Percentiles rank a stretch among this genome's conserved stretches.
These are phyloP conservation scores for Nymphalis c-album DNA, from an alignment of 2,888 invertebrate genomes.

Conservation along the genomic window DNA sequence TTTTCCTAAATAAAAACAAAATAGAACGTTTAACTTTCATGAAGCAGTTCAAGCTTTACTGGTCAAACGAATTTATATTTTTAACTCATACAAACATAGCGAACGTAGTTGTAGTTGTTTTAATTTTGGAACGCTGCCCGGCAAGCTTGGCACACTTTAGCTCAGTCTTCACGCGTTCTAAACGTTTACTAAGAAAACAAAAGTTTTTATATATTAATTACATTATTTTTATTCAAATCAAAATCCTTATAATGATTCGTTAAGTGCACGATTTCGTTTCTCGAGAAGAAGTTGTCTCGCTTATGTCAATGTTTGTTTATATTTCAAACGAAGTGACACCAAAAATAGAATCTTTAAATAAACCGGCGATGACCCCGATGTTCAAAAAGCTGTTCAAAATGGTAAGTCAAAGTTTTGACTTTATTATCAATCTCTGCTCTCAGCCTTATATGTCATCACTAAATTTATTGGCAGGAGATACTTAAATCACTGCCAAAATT, in stretches of 20 bases:
- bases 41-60: slow-evolving; percentile 26
- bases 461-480: slow-evolving; percentile 66
- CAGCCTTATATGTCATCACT: slow-evolving; percentile 54
- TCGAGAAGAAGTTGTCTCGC: not conserved
- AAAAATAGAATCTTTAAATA: slow-evolving; percentile 79
- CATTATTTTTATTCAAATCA: not conserved
- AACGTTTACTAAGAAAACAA: slow-evolving; percentile 56
- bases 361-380: slow-evolving; percentile 66
- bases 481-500: slow-evolving; percentile 60
- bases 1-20: not conserved
- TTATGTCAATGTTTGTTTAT: slow-evolving; percentile 59
- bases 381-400: slow-evolving; percentile 58
- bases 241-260: slow-evolving; percentile 3
- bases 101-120: slow-evolving; percentile 62
- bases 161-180: slow-evolving; percentile 59
- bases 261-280: slow-evolving; percentile 9
- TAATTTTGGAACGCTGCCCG: slow-evolving; percentile 77
- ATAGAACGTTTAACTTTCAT: slow-evolving; percentile 18
- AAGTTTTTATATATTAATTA: slow-evolving; percentile 21
- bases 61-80: slow-evolving; percentile 37
- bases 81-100: slow-evolving; percentile 52
- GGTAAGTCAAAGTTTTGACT: slow-evolving; percentile 62
- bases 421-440: slow-evolving; percentile 45
- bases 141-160: slow-evolving; percentile 60
- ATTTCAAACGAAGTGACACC: slow-evolving; percentile 51